These are phyloP conservation scores for Creontiades dilutus DNA, from an alignment of 2,888 invertebrate genomes.

Conservation along the genomic window DNA sequence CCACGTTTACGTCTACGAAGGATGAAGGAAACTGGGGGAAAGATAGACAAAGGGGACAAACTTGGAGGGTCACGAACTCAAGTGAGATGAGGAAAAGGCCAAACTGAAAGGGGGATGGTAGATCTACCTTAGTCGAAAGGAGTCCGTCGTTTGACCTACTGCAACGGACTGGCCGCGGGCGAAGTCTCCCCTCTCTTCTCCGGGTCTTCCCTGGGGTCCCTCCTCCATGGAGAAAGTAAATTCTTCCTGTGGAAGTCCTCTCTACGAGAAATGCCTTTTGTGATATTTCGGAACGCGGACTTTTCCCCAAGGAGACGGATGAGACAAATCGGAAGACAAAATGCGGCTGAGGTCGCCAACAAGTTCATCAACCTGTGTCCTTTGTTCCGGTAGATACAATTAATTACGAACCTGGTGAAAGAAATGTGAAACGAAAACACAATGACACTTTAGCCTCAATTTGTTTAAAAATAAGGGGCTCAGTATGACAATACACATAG, in stretches of 20 bases:
- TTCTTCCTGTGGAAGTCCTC: constrained; percentile 37
- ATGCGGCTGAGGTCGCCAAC: no score
- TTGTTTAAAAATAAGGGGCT: no score
- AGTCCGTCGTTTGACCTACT: constrained; percentile 58
- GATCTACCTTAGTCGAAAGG: constrained; percentile 51
- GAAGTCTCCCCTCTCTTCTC: constrained; percentile 33
- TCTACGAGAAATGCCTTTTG: neutral
- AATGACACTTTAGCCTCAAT: no score
- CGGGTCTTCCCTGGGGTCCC: neutral
- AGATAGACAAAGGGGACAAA: neutral
- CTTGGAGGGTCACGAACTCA: constrained; percentile 25
- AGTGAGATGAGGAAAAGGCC: neutral
- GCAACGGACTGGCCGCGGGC: constrained; percentile 49
- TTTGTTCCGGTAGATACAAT: no score
- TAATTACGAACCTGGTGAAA: no score
- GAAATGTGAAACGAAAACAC: no score
- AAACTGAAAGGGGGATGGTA: constrained; percentile 8
- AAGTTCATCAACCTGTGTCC: no score
- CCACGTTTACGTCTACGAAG: neutral
- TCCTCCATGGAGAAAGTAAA: constrained; percentile 47
- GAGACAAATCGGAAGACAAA: neutral
- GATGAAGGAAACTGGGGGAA: neutral
- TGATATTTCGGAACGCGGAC: constrained; percentile 27
- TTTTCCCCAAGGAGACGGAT: neutral
- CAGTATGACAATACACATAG: no score